These are phyloP conservation scores for Chymomyza procnemis DNA, from an alignment of 2,888 invertebrate genomes.

Conservation along the genomic window DNA sequence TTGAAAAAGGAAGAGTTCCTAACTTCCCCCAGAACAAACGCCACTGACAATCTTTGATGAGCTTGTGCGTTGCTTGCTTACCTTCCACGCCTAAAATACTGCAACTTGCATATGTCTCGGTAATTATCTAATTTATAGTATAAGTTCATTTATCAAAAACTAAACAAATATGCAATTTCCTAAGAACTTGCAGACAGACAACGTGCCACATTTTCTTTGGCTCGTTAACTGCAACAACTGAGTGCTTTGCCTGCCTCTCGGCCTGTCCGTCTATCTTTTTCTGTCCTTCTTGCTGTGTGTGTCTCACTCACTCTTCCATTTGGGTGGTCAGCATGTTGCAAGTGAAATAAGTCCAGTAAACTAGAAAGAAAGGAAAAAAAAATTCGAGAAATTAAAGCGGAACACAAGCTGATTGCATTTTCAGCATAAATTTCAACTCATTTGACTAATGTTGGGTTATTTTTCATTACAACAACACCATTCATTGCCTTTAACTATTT, in stretches of 20 bases:
- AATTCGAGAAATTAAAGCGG: constrained; percentile 31
- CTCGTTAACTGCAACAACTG: constrained; percentile 43
- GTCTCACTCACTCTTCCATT: constrained; percentile 34
- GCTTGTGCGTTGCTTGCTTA: background rate
- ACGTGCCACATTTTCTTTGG: constrained; percentile 36
- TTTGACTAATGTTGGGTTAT: constrained; percentile 65
- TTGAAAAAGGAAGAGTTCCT: too few relatives aligned
- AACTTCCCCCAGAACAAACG: too few relatives aligned
- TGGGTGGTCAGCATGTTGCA: constrained; percentile 41
- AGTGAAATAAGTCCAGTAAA: background rate
- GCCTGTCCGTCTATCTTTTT: background rate
- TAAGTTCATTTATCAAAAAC: constrained; percentile 61
- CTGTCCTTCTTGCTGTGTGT: background rate
- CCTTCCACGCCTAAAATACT: background rate
- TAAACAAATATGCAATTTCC: constrained; percentile 62
- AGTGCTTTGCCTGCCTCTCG: constrained; percentile 26
- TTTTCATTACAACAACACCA: constrained; percentile 49
- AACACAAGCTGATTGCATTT: constrained; percentile 69
- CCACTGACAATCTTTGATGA: background rate
- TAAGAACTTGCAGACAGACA: constrained; percentile 18
- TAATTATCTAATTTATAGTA: constrained; percentile 64
- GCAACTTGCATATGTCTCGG: constrained; percentile 28
- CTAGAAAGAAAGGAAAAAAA: background rate
- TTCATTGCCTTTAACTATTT: constrained; percentile 23
- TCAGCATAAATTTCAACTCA: constrained; percentile 72